Evolutionary conservation across 2,888 invertebrate genomes (phyloP).

Genomic region (Limnephilus lunatus): DNA sequence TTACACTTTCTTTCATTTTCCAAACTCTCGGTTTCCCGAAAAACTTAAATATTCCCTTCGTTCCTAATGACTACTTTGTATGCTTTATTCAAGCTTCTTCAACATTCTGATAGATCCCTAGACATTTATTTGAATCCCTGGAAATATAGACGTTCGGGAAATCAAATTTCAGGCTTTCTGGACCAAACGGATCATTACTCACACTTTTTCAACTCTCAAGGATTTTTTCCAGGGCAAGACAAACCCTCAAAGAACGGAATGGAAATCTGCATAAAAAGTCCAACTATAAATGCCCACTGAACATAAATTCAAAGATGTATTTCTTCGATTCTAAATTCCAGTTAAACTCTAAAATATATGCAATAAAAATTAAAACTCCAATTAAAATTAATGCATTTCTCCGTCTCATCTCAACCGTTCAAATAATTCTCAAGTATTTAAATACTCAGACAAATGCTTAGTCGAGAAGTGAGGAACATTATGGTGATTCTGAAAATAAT

Average conservation of each 20-base stretch:
- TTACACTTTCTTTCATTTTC: neutral
- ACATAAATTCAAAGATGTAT: neutral
- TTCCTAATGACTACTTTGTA: constrained; percentile 2
- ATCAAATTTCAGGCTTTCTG: neutral
- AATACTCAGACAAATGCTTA: neutral
- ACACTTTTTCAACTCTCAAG: neutral
- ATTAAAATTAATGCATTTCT: neutral
- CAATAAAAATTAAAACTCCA: neutral
- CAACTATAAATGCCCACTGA: neutral
- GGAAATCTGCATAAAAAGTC: neutral
- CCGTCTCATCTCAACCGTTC: too few relatives aligned
- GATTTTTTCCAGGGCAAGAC: neutral
- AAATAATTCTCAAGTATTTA: neutral
- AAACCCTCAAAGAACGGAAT: neutral
- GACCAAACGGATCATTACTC: neutral
- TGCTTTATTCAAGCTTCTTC: neutral
- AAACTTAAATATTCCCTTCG: neutral
- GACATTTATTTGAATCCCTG: neutral
- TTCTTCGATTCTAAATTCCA: neutral
- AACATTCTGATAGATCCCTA: neutral
- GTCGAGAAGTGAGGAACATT: too few relatives aligned
- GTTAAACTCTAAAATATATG: neutral
- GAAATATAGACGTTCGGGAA: neutral
- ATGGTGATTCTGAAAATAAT: too few relatives aligned
- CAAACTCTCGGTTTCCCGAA: neutral